A percentile compares a stretch with the other conserved stretches of the same genome.
Evolutionary conservation across 2,113 vertebrate species (phyloP).

Genomic region (Oceanites oceanicus): DNA sequence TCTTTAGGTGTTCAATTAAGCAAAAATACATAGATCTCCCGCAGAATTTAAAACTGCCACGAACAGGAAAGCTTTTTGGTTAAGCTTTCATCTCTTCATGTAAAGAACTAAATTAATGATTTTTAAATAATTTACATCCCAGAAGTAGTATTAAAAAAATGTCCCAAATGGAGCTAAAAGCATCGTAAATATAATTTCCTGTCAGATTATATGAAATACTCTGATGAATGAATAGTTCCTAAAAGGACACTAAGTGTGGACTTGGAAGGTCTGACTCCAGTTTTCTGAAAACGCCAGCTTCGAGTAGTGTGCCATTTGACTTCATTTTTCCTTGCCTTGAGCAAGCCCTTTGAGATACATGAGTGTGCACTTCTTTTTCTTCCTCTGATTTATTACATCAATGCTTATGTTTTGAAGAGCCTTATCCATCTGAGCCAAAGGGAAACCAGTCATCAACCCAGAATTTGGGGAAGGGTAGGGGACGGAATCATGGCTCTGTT

Average conservation of each 20-base stretch:
- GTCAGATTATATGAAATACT: slow-evolving; percentile 25
- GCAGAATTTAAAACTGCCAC: slow-evolving; percentile 42
- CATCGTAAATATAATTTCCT: slow-evolving; percentile 70
- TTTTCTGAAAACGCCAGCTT: neutral
- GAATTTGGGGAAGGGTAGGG: neutral
- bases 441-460: neutral
- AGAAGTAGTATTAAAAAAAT: slow-evolving; percentile 58
- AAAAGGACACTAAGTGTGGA: slow-evolving; percentile 20
- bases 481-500: neutral
- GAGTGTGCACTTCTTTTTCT: neutral
- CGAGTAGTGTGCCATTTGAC: neutral
- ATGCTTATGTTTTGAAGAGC: neutral
- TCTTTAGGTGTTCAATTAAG: slow-evolving; percentile 67
- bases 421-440: neutral
- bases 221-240: slow-evolving; percentile 35
- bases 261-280: slow-evolving; percentile 17
- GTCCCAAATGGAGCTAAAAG: slow-evolving; percentile 73
- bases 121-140: slow-evolving; percentile 72
- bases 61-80: slow-evolving; percentile 64
- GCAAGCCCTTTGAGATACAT: neutral
- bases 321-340: neutral
- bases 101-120: slow-evolving; percentile 59
- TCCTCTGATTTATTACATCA: neutral
- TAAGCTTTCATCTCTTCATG: slow-evolving; percentile 52
- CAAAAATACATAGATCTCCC: slow-evolving; percentile 34